These are phyloP conservation scores for Argyra leucocephala DNA, from an alignment of 2,888 invertebrate species.

Conservation along the genomic window DNA sequence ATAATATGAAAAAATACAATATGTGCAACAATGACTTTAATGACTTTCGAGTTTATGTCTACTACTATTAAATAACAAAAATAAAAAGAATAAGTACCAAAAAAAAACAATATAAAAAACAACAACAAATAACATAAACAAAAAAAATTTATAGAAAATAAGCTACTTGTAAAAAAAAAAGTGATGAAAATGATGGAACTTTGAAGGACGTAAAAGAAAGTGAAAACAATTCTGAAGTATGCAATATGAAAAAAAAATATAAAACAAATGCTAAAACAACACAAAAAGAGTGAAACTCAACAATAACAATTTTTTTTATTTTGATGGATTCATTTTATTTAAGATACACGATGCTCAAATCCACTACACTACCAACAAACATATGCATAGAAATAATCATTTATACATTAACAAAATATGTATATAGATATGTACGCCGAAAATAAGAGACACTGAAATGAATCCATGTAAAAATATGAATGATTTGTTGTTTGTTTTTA, in stretches of 20 bases:
- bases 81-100: not conserved
- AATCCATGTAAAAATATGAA: not conserved
- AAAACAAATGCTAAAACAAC: not conserved
- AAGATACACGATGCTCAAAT: too few species aligned
- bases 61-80: not conserved
- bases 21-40: conserved; percentile 1
- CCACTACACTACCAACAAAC: too few species aligned
- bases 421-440: too few species aligned
- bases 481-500: too few species aligned
- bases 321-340: too few species aligned
- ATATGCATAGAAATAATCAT: too few species aligned
- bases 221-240: conserved; percentile 1
- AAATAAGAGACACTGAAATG: not conserved
- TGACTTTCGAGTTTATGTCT: not conserved
- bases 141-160: not conserved
- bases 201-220: conserved; percentile 6
- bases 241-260: not conserved
- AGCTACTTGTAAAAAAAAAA: not conserved
- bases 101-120: not conserved
- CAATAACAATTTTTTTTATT: too few species aligned
- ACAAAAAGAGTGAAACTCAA: too few species aligned
- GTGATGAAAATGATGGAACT: conserved; percentile 6
- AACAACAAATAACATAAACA: not conserved
- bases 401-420: too few species aligned
- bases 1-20: not conserved